Evolutionary conservation across 2,888 invertebrate species (phyloP), one percentile per base, ranked within the genome.

Genomic region (Stegophylla sp.): DNA sequence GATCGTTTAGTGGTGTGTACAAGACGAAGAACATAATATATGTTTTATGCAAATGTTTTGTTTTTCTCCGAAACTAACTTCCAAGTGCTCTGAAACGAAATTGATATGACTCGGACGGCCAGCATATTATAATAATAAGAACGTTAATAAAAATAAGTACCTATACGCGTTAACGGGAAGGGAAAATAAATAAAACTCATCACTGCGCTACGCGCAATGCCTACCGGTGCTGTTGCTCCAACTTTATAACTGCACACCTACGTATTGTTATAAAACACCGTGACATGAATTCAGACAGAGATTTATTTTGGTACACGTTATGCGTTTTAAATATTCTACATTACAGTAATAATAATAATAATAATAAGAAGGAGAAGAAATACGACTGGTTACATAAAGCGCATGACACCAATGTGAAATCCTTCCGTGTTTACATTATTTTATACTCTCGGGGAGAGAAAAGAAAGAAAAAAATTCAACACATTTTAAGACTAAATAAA

Each of bases 301-400:
- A 69, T 69, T 69, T 69, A 69, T 69, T 51, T 69, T 69, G 13
- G 26, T 28, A 28, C 48, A 28, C 28, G 28, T 45, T 69, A 51
- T 12, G 51, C 28, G 13, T 34, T 69, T 28, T 69, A 69, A 69
- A 69, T 28, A 48, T n/a, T 28, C 48, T 26, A 69, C 48, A 48
- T 9, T 17, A 48, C 7, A 34, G 7, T 34, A 34, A 34, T 34
- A 34, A 34, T 34, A 34, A 7, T 34, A 34, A 34, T 34, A 34
- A 23, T 56, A 7, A 20, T 45, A 48, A 48, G 67, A 34, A 23
- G 20, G 2, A 20, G 23, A 48, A 48, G 67, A 67, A 67, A 67
- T 67, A 48, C n/a, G 26, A 28, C 48, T 45, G 45, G 26, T 67
- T 69, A 69, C 28, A 69, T 51, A 51, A 51, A 69, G 51, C 17